Evolutionary conservation across 2,113 vertebrate genomes (phyloP), one percentile per base, ranked within the genome.

Genomic region (Stigmatopora argus): DNA sequence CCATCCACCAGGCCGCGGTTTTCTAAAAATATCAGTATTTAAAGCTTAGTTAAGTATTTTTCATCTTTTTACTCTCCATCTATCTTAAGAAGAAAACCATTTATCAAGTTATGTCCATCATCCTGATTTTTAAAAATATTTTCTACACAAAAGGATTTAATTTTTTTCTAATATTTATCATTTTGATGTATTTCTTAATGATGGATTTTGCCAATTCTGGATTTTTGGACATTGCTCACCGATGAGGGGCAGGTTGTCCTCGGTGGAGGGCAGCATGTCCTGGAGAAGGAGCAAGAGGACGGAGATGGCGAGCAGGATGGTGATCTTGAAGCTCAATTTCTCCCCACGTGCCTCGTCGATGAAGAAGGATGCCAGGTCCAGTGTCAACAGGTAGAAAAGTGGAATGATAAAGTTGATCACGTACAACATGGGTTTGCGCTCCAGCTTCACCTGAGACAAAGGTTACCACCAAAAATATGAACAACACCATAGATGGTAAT

Each of bases 211-310:
- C 38, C 2, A 1, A 8, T 41, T 41, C 9, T 41, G 7, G 38
- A 10, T 8, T 41, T 41, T 41, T 41, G 38, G 38, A 8, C 38
- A 41, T 10, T 10, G 21, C 23, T 83, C 86, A 93, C 92, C 92
- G 26, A 93, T 91, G 31, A 87, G 0, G 0, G 92, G 93, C 13
- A 91, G 66, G 0, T 17, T 41, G 3, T 79, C 60, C 14, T 91
- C 89, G 0, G 93, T 93, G 0, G 91, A 91, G 0, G 93, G 93
- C 64, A 94, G 70, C 65, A 91, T 90, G 71, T 93, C 90, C 53
- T 92, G 78, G 0, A 94, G 90, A 2, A 94, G 90, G 55, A 93
- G 85, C 51, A 92, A 88, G 15, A 94, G 49, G 71, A 94, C 90
- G 14, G 93, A 92, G 71, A 91, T 90, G 71, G 91, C 90, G 0